These are phyloP conservation scores for Chironomus tepperi DNA, from an alignment of 1,140 invertebrate species.

Conservation along the genomic window DNA sequence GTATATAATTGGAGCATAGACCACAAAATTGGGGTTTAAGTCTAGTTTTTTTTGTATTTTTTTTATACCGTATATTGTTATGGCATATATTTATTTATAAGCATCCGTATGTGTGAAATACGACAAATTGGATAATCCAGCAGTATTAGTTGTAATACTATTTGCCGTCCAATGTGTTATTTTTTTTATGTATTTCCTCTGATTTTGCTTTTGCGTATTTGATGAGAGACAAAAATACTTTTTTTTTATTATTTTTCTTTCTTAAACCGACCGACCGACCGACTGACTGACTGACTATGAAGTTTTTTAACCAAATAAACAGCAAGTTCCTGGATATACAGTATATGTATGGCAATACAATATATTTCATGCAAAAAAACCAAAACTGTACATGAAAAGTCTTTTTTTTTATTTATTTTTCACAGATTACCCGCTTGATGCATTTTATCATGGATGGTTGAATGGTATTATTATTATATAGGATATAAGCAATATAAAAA, in stretches of 20 bases:
- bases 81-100: conserved; percentile 1
- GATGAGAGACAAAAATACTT: too few relatives aligned
- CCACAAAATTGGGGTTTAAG: background rate
- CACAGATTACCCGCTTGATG: conserved; percentile 5
- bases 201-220: background rate
- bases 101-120: conserved; percentile 1
- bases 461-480: background rate
- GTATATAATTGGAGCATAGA: conserved; percentile 7
- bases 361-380: background rate
- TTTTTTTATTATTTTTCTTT: too few relatives aligned
- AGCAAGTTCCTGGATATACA: background rate
- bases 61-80: background rate
- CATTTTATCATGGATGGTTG: background rate
- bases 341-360: background rate
- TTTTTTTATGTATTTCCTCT: background rate
- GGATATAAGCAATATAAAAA: too few relatives aligned
- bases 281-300: background rate
- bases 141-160: background rate
- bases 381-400: background rate
- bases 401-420: background rate
- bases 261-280: too few relatives aligned
- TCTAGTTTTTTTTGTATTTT: background rate
- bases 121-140: background rate
- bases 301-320: background rate
- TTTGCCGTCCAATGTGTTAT: background rate